Percentiles rank a stretch among this genome's conserved stretches.
Evolutionary conservation across 2,797 vertebrate genomes (phyloP).

Genomic region (Sebastes ruberrimus): DNA sequence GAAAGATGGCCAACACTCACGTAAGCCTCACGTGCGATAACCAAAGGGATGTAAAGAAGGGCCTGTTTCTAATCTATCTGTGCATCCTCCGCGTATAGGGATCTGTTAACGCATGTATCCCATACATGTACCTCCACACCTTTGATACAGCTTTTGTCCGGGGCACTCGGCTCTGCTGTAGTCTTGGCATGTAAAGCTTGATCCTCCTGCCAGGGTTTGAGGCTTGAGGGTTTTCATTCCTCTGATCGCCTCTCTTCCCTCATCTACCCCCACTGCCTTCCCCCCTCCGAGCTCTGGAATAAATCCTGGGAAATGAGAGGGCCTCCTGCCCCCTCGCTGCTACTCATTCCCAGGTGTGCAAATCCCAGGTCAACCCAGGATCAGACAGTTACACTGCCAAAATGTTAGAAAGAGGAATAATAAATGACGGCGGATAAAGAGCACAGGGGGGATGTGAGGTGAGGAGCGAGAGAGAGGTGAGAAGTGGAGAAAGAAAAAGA

Average conservation of each 20-base stretch:
- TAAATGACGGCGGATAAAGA: slow-evolving; percentile 51
- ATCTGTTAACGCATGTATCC: slow-evolving; percentile 53
- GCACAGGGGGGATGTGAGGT: slow-evolving; percentile 21
- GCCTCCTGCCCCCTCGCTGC: slow-evolving; percentile 55
- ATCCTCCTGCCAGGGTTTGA: slow-evolving; percentile 56
- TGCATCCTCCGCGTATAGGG: slow-evolving; percentile 16
- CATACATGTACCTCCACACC: slow-evolving; percentile 55
- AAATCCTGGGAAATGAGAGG: slow-evolving; percentile 87
- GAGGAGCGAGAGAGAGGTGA: slow-evolving; percentile 55
- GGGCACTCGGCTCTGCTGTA: slow-evolving; percentile 34
- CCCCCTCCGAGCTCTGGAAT: slow-evolving; percentile 68
- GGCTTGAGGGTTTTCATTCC: slow-evolving; percentile 68
- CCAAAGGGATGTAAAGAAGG: slow-evolving; percentile 49
- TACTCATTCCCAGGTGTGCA: slow-evolving; percentile 78
- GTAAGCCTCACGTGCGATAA: slow-evolving; percentile 75
- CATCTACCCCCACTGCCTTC: slow-evolving; percentile 35
- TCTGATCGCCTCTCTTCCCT: slow-evolving; percentile 55
- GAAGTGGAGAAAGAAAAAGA: slow-evolving; percentile 62
- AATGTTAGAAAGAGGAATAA: slow-evolving; percentile 53
- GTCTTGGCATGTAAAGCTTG: slow-evolving; percentile 55
- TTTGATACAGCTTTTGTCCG: slow-evolving; percentile 52
- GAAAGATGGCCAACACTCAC: slow-evolving; percentile 72
- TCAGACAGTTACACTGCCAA: slow-evolving; percentile 64
- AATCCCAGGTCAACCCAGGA: slow-evolving; percentile 76
- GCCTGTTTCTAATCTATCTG: slow-evolving; percentile 70